Percentiles rank a stretch among this genome's conserved stretches.
Conservation (phyloP, 2,797 vertebrate species). For the Neosalanx taihuensis region DNA sequence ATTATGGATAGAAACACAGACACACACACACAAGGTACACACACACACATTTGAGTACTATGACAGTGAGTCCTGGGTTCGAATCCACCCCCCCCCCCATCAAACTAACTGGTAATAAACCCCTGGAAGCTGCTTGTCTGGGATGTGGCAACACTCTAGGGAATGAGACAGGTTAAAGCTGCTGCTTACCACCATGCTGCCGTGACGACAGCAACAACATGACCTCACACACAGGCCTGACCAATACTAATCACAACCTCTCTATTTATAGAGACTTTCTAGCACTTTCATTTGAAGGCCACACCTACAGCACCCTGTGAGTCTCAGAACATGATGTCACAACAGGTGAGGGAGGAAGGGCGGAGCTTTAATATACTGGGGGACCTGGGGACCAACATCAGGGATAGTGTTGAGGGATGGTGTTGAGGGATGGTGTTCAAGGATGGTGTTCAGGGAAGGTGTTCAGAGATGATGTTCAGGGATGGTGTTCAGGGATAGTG, state of each 20-base stretch:
- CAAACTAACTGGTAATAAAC: background rate
- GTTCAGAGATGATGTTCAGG: no score
- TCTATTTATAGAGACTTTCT: conserved; percentile 11
- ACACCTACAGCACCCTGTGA: background rate
- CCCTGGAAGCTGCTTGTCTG: background rate
- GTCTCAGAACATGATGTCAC: background rate
- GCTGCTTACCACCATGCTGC: conserved; percentile 32
- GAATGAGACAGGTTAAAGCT: conserved; percentile 24
- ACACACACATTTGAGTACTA: background rate
- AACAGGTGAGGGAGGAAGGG: background rate
- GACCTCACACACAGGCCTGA: conserved; percentile 10
- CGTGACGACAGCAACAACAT: conserved; percentile 21
- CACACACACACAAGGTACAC: conserved; percentile 9
- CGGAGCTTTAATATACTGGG: background rate
- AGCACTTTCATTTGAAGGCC: background rate
- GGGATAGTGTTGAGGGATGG: no score
- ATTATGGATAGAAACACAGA: no score
- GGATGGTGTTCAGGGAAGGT: no score
- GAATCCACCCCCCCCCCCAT: background rate
- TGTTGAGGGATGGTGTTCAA: no score
- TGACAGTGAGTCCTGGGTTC: background rate
- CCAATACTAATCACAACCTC: background rate
- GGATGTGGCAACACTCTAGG: conserved; percentile 23
- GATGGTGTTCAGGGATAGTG: no score
- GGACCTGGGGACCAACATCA: background rate